Conservation (phyloP, 2,113 vertebrate species). For the Pionites leucogaster region DNA sequence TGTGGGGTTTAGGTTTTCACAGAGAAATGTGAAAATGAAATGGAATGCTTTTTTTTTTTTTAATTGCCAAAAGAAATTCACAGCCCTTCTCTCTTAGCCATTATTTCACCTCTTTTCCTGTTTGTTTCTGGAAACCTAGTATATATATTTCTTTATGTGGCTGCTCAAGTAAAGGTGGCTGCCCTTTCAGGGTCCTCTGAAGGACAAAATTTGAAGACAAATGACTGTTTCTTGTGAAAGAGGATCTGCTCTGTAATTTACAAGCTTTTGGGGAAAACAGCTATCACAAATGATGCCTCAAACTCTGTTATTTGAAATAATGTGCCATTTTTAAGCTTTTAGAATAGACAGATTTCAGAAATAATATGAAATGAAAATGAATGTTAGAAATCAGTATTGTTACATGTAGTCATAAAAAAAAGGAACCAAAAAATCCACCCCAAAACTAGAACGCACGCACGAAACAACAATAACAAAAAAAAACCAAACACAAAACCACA, state of each 20-base stretch:
- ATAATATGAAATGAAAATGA: background rate
- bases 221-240: background rate
- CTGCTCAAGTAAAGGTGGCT: background rate
- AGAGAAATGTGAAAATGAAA: background rate
- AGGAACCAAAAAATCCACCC: background rate
- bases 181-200: background rate
- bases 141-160: background rate
- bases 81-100: background rate
- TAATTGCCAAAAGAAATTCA: background rate
- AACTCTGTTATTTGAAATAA: background rate
- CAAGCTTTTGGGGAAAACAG: background rate
- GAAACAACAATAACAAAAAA: background rate
- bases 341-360: background rate
- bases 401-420: background rate
- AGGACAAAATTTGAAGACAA: background rate
- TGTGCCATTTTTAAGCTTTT: background rate
- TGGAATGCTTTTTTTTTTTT: background rate
- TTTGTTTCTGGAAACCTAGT: background rate
- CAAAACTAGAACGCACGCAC: background rate
- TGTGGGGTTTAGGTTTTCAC: accelerated
- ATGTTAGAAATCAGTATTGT: background rate
- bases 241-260: background rate
- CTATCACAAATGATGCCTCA: background rate
- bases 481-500: background rate
- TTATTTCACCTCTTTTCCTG: background rate